These are phyloP conservation scores for Adoxophyes honmai DNA, from an alignment of 1,140 invertebrate species.

Conservation along the genomic window DNA sequence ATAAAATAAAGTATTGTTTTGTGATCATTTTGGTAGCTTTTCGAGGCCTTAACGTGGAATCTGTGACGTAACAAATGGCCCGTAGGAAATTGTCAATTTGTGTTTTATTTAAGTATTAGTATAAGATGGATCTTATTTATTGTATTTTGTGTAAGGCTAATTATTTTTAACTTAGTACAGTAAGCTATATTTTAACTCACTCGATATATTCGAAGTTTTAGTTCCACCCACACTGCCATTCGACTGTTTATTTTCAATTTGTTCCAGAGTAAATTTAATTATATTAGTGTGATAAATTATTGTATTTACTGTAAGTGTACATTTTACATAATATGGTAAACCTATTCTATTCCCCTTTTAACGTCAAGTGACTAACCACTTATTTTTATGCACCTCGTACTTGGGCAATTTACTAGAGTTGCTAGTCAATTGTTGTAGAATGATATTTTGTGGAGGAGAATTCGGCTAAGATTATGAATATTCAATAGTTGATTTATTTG, in stretches of 20 bases:
- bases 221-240: slow-evolving; percentile 43
- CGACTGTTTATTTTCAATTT: slow-evolving; percentile 23
- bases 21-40: slow-evolving; percentile 34
- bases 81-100: slow-evolving; percentile 1
- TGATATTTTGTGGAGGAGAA: too few relatives aligned
- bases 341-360: slow-evolving; percentile 29
- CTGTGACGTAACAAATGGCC: slow-evolving; percentile 4
- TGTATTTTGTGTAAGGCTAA: slow-evolving; percentile 14
- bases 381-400: slow-evolving; percentile 34
- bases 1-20: slow-evolving; percentile 26
- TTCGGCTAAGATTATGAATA: too few relatives aligned
- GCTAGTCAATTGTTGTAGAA: slow-evolving; percentile 14
- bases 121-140: neutral
- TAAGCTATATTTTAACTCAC: neutral
- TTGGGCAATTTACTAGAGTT: slow-evolving; percentile 20
- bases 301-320: slow-evolving; percentile 45
- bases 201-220: slow-evolving; percentile 16
- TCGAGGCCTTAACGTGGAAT: slow-evolving; percentile 17
- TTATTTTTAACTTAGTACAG: slow-evolving; percentile 10
- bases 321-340: slow-evolving; percentile 35
- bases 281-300: slow-evolving; percentile 30
- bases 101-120: slow-evolving; percentile 7
- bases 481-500: too few relatives aligned
- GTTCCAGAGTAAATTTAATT: slow-evolving; percentile 24
- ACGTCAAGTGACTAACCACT: slow-evolving; percentile 34